These are phyloP conservation scores for Aplysina aerophoba DNA, from an alignment of 37 sponge, comb jelly and placozoan genomes.

Conservation along the genomic window DNA sequence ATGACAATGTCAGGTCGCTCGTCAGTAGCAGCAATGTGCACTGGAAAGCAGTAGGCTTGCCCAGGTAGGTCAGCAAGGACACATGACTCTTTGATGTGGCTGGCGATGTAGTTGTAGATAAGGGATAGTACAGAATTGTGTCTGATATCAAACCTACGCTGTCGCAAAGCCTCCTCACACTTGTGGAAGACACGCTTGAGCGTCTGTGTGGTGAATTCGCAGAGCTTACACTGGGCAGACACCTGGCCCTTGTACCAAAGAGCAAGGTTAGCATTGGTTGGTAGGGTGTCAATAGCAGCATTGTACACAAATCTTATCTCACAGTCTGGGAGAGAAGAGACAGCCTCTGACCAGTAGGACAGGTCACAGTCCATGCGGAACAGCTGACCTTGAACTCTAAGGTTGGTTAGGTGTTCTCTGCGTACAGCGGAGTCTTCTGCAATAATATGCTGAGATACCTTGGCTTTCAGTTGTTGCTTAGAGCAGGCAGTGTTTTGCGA, in stretches of 20 bases:
- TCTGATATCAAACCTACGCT: neutral
- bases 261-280: neutral
- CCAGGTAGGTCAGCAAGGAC: conserved; percentile 1
- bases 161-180: neutral
- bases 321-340: neutral
- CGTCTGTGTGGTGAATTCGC: neutral
- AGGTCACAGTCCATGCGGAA: too few species aligned
- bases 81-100: neutral
- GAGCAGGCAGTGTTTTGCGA: neutral
- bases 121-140: neutral
- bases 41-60: conserved; percentile 7
- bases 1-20: conserved; percentile 11
- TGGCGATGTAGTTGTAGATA: neutral
- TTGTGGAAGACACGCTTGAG: neutral
- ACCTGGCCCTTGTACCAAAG: conserved; percentile 5
- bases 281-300: too few species aligned
- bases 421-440: neutral
- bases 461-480: neutral
- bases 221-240: neutral
- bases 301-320: neutral
- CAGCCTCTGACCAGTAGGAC: too few species aligned
- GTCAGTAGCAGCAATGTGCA: conserved; percentile 24
- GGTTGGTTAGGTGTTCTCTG: neutral
- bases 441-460: neutral
- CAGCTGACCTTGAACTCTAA: too few species aligned